Percentiles rank a stretch among this genome's conserved stretches.
Conservation (phyloP, 2,113 vertebrate genomes). For the Hippocampus barbouri region DNA sequence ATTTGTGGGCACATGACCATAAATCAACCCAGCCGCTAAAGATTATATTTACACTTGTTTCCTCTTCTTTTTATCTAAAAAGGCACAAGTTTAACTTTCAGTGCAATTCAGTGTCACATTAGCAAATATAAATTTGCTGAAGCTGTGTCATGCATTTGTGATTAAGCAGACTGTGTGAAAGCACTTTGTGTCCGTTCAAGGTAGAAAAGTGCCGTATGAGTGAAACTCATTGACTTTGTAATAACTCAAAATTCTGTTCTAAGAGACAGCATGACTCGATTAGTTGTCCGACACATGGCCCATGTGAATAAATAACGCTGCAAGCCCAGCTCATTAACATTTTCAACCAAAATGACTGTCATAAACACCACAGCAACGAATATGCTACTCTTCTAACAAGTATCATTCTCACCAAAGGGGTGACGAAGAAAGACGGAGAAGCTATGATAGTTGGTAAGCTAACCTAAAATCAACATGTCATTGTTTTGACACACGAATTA, state of each 20-base stretch:
- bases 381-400: too few relatives aligned
- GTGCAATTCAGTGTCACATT: not conserved
- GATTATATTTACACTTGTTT: not conserved
- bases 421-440: too few relatives aligned
- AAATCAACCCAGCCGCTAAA: conserved; percentile 3
- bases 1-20: conserved; percentile 21
- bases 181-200: not conserved
- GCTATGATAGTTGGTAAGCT: too few relatives aligned
- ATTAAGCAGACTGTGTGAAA: not conserved
- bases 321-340: too few relatives aligned
- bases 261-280: too few relatives aligned
- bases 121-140: not conserved
- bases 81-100: not conserved
- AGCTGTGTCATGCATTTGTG: too few relatives aligned
- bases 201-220: not conserved
- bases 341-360: too few relatives aligned
- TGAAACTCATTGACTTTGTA: not conserved
- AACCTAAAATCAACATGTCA: too few relatives aligned
- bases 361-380: too few relatives aligned
- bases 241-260: not conserved
- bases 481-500: too few relatives aligned
- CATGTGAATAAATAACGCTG: too few relatives aligned
- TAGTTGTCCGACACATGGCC: not conserved
- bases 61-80: not conserved
- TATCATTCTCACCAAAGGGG: too few relatives aligned